Base-by-base conservation (phyloP, 1,140 invertebrate genomes). In the Pseudachorutes palmiensis region DNA sequence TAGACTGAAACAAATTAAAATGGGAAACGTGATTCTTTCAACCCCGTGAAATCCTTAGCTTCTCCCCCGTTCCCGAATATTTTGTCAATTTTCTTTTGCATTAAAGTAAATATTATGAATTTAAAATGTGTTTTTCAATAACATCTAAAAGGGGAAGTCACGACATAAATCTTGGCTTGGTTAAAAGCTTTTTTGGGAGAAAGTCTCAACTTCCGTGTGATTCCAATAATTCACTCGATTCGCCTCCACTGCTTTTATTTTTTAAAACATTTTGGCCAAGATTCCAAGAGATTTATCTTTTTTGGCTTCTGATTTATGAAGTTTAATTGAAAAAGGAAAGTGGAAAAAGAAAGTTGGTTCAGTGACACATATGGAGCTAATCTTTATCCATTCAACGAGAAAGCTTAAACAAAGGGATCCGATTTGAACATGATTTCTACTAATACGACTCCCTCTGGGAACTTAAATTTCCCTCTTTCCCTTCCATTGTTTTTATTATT, bases 1-100 rank as follows among this genome's bases (percentile, higher is more conserved):
- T 45, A 45, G 36, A 45, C 36, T 45, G 36, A 45, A 45, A 45
- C 36, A 45, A 45, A 45, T 45, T 9, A 45, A 45, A 45, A 45
- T 45, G 36, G 36, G 36, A 45, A 45, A 45, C 19, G 36, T 19
- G 36, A 9, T 19, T 45, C n/a, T n/a, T n/a, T n/a, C n/a, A n/a
- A n/a, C n/a, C n/a, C n/a, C n/a, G n/a, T n/a, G n/a, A n/a, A n/a
- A n/a, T n/a, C n/a, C n/a, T n/a, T n/a, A n/a, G n/a, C n/a, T n/a
- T n/a, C n/a, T n/a, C n/a, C n/a, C n/a, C n/a, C n/a, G n/a, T n/a
- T n/a, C n/a, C n/a, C n/a, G n/a, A n/a, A n/a, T n/a, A n/a, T n/a
- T n/a, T n/a, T n/a, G n/a, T n/a, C n/a, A n/a, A n/a, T n/a, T n/a
- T n/a, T n/a, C n/a, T n/a, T n/a, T n/a, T n/a, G n/a, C n/a, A n/a